Conservation (phyloP, 2,113 vertebrate species). For the Pao palembangensis region DNA sequence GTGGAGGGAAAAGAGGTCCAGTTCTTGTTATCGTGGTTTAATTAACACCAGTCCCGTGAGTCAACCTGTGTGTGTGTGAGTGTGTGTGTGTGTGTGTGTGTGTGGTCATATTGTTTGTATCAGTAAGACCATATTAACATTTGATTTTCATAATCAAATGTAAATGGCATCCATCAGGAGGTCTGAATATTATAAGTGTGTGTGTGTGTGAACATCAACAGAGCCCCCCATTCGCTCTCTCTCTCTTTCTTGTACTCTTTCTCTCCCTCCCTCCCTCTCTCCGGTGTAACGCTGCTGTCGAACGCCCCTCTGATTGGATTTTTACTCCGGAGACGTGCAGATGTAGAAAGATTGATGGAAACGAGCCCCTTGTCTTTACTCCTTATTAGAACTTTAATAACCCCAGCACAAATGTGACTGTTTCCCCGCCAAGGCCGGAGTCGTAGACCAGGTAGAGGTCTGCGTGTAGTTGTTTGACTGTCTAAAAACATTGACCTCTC, state of each 20-base stretch:
- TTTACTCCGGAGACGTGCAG: conserved; percentile 11
- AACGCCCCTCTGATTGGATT: conserved; percentile 32
- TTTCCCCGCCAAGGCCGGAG: too few relatives aligned
- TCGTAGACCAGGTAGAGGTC: too few relatives aligned
- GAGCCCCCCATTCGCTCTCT: not conserved
- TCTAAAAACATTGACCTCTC: too few relatives aligned
- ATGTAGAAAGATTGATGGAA: conserved; percentile 10
- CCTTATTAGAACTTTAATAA: too few relatives aligned
- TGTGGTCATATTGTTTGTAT: not conserved
- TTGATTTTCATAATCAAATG: too few relatives aligned
- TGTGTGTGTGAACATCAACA: not conserved
- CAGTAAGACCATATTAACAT: too few relatives aligned
- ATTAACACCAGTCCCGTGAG: conserved; percentile 41
- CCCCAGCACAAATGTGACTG: too few relatives aligned
- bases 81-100: conserved; percentile 5
- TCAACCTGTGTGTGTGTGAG: not conserved
- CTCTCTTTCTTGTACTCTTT: too few relatives aligned
- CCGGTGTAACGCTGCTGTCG: not conserved
- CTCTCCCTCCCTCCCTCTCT: too few relatives aligned
- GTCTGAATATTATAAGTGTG: too few relatives aligned
- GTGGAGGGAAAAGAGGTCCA: not conserved
- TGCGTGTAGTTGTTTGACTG: too few relatives aligned
- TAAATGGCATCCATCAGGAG: too few relatives aligned
- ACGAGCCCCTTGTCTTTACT: conserved; percentile 2
- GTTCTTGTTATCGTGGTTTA: conserved; percentile 37